Evolutionary conservation across 2,888 invertebrate species (phyloP), one percentile per base, ranked within the genome.

Genomic region (Gandaritis pyraliata): DNA sequence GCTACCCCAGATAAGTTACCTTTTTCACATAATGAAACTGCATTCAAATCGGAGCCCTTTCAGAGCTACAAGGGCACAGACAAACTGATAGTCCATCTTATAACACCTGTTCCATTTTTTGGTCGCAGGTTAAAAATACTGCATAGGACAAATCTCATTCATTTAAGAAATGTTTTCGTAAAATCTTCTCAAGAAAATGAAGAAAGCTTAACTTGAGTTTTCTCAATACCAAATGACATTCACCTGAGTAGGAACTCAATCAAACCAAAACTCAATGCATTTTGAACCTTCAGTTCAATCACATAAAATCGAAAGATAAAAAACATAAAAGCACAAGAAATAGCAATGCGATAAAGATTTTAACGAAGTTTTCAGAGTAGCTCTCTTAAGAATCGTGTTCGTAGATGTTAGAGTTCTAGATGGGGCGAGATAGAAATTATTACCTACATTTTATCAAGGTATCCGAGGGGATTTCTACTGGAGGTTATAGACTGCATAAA

Each of bases 311-410:
- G 30, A 48, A 52, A 53, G 43, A 53, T 58, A 53, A 62, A 60
- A 56, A 47, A 47, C 56, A 61, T 55, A 54, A 60, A 61, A 51
- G 43, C 46, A 23, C 38, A 61, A 51, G 50, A 45, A 41, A 41
- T 30, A 49, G 39, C 15, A 30, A 36, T 43, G 57, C 36, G 57
- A 58, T 62, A 58, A 62, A 53, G 54, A 62, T 56, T 50, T 62
- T 58, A 50, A 62, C 61, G 53, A 62, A 62, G 46, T 54, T 62
- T 58, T 50, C 58, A 53, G 38, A 62, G 56, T 58, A 58, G 52
- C 53, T 58, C 61, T 29, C 52, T 36, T 53, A 50, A 58, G 45
- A 54, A 60, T 54, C 33, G 38, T 39, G 5, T 12, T 1, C 45
- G 12, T 30, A 45, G 54, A 36, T 16, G 15, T 49, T 23, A 8